These are phyloP conservation scores for Ephestia elutella DNA, from an alignment of 1,140 invertebrate genomes.

Conservation along the genomic window DNA sequence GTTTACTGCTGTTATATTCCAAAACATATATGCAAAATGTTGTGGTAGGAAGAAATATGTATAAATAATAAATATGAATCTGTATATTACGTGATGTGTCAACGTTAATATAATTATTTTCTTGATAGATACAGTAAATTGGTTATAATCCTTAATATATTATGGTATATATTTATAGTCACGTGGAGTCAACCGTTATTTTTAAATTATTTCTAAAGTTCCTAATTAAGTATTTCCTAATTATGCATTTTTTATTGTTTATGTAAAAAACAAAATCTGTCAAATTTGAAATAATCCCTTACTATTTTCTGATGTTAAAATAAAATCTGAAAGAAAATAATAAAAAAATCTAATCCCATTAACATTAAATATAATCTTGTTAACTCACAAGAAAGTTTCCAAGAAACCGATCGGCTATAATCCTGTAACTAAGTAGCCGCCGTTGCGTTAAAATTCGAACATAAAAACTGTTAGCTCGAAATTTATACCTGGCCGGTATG, in stretches of 20 bases:
- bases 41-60: no score
- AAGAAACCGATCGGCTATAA: conserved; percentile 17
- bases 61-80: no score
- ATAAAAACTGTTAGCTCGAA: conserved; percentile 55
- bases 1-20: no score
- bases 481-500: conserved; percentile 70
- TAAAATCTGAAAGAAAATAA: neutral
- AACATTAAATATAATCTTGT: conserved; percentile 14
- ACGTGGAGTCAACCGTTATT: no score
- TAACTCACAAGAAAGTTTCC: conserved; percentile 12
- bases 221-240: conserved; percentile 19
- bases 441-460: conserved; percentile 36
- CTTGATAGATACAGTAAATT: no score
- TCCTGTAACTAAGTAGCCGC: conserved; percentile 27
- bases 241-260: no score
- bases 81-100: no score
- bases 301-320: neutral
- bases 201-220: conserved; percentile 19
- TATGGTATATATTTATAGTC: no score
- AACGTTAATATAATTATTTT: no score
- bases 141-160: no score
- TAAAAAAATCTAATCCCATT: neutral
- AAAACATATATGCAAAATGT: no score
- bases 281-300: neutral
- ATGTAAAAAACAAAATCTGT: neutral